Evolutionary conservation across 2,888 invertebrate genomes (phyloP).

Genomic region (Parnassius orleans): DNA sequence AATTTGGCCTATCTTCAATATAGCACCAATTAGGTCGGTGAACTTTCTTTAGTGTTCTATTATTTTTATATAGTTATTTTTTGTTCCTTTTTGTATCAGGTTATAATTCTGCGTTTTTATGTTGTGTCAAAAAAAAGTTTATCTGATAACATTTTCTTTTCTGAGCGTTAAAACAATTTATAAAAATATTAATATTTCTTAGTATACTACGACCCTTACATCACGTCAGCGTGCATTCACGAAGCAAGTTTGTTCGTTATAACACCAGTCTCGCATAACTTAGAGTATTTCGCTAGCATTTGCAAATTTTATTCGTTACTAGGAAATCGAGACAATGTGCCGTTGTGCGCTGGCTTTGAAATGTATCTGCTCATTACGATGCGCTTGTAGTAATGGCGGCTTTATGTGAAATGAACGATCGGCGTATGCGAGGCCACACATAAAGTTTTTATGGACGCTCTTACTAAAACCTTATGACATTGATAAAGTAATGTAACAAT

Average conservation of each 20-base stretch:
- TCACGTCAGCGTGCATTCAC: not conserved
- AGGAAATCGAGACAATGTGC: constrained; percentile 35
- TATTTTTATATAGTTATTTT: too few relatives aligned
- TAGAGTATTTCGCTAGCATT: constrained; percentile 33
- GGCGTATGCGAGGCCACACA: constrained; percentile 1
- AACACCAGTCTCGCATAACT: constrained; percentile 30
- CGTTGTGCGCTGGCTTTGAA: constrained; percentile 37
- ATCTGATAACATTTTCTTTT: too few relatives aligned
- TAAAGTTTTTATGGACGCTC: not conserved
- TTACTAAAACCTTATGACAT: not conserved
- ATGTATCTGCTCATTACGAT: constrained; percentile 32
- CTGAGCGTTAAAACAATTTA: not conserved
- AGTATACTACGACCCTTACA: not conserved
- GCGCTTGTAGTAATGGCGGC: constrained; percentile 12
- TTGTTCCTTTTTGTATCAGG: too few relatives aligned
- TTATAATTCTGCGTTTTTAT: too few relatives aligned
- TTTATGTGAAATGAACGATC: constrained; percentile 13
- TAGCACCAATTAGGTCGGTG: too few relatives aligned
- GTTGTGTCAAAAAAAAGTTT: too few relatives aligned
- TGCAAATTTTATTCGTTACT: constrained; percentile 33
- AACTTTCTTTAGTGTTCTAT: too few relatives aligned
- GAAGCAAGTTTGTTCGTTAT: constrained; percentile 16
- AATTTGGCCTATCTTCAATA: too few relatives aligned
- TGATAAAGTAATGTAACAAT: not conserved
- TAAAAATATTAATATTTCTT: not conserved